Evolutionary conservation across 2,888 invertebrate species (phyloP).

Genomic region (Arctia plantaginis): DNA sequence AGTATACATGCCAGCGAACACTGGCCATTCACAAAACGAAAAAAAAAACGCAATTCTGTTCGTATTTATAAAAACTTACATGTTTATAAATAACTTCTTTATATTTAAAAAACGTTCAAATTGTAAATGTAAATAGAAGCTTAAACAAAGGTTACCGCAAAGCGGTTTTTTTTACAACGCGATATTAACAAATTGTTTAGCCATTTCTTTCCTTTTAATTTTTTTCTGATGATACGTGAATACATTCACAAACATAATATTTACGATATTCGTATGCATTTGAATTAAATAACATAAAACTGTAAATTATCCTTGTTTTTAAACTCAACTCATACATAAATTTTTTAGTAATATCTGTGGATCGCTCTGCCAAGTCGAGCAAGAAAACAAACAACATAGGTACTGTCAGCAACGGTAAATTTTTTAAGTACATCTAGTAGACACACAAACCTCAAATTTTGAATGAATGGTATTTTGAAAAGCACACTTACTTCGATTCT

Average conservation of each 20-base stretch:
- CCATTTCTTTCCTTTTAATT: neutral
- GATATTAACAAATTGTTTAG: neutral
- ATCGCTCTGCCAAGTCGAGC: neutral
- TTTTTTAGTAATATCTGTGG: neutral
- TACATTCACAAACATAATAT: neutral
- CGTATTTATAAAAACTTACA: constrained; percentile 35
- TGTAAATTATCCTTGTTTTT: neutral
- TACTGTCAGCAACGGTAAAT: neutral
- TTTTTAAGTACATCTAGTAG: neutral
- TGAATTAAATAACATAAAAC: neutral
- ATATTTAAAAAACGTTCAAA: constrained; percentile 36
- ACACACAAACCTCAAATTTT: neutral
- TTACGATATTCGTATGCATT: neutral
- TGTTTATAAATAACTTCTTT: constrained; percentile 44
- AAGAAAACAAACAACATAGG: neutral
- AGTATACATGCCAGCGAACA: constrained; percentile 30
- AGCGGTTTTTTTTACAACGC: constrained; percentile 24
- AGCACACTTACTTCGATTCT: no score
- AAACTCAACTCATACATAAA: neutral
- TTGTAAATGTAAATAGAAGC: constrained; percentile 40
- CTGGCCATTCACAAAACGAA: constrained; percentile 24
- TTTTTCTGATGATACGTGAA: neutral
- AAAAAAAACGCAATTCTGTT: constrained; percentile 32
- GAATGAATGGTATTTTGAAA: neutral
- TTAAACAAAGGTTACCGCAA: constrained; percentile 35